Evolutionary conservation across 2,888 invertebrate genomes (phyloP).

Genomic region (Aquatica leii): DNA sequence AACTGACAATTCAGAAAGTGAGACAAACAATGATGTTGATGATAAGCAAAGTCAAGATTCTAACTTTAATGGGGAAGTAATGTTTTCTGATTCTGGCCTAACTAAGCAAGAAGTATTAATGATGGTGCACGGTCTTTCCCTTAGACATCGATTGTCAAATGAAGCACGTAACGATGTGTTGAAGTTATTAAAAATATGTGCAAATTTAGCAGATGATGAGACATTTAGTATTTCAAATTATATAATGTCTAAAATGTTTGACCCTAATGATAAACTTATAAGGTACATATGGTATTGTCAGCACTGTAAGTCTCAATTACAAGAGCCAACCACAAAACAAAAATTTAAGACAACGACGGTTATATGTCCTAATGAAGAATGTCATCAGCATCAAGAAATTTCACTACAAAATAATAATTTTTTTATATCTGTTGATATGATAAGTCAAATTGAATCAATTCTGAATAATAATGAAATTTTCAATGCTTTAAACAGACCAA

Average conservation of each 20-base stretch:
- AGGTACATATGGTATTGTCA: constrained; percentile 5
- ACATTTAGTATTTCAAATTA: constrained; percentile 1
- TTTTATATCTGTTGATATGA: constrained; percentile 5
- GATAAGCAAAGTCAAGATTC: not conserved
- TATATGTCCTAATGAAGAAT: constrained; percentile 5
- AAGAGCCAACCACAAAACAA: constrained; percentile 4
- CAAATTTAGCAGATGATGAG: constrained; percentile 3
- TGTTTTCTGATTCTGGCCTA: constrained; percentile 1
- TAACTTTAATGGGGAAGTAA: not conserved
- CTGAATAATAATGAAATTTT: constrained; percentile 5
- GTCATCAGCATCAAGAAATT: constrained; percentile 2
- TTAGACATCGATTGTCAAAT: no score
- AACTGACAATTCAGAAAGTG: constrained; percentile 1
- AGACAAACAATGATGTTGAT: not conserved
- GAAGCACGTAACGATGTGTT: no score
- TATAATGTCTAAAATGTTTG: constrained; percentile 1
- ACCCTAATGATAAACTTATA: constrained; percentile 3
- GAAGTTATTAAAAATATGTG: no score
- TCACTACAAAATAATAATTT: constrained; percentile 2
- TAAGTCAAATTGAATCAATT: constrained; percentile 4
- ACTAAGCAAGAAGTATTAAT: no score
- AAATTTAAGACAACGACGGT: not conserved
- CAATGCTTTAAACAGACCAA: constrained; percentile 2
- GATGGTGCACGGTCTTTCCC: no score
- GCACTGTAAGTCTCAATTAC: constrained; percentile 3